Evolutionary conservation across 2,888 invertebrate genomes (phyloP), one percentile per base, ranked within the genome.

Genomic region (Bugulina stolonifera): DNA sequence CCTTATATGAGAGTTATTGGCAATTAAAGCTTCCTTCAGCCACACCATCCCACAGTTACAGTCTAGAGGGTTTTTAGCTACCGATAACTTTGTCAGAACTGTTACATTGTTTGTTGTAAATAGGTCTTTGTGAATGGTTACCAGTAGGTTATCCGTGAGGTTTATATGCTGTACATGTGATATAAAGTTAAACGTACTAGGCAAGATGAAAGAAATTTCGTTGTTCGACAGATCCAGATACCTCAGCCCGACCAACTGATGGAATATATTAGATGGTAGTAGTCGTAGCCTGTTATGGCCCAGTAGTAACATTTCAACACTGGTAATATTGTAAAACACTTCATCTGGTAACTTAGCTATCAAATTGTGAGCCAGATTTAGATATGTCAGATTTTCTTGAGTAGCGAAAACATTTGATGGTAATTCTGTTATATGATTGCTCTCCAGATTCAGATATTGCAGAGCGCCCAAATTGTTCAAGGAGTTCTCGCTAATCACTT

Each of bases 41-140:
- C 71, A 54, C 14, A 23, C 32, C 14, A 80, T 69, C 35, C 73
- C 76, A 75, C 81, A 81, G 1, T 79, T 78, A 71, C 81, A 81
- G n/a, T 79, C 78, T 35, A 78, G 77, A n/a, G 78, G 78, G 72
- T 82, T 81, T 1, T 69, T 64, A 5, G 64, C 32, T n/a, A 57
- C 71, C 18, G 23, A 52, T n/a, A 74, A 71, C 25, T 54, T 71
- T 1, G 73, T 55, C 54, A 25, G 10, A 14, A 64, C 64, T 14
- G 32, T 64, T 5, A 32, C n/a, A 34, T 64, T 64, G 32, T 69
- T 64, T 10, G 25, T 29, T 5, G n/a, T 64, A 35, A 74, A 71
- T 5, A 55, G 35, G 5, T 71, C 71, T 14, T 69, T 25, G 10
- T 71, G 64, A 18, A 73, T 35, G 10, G 54, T 32, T 27, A 69